A percentile compares a stretch with the other conserved stretches of the same genome.
Conservation (phyloP, 2,888 invertebrate species). For the Operophtera brumata region DNA sequence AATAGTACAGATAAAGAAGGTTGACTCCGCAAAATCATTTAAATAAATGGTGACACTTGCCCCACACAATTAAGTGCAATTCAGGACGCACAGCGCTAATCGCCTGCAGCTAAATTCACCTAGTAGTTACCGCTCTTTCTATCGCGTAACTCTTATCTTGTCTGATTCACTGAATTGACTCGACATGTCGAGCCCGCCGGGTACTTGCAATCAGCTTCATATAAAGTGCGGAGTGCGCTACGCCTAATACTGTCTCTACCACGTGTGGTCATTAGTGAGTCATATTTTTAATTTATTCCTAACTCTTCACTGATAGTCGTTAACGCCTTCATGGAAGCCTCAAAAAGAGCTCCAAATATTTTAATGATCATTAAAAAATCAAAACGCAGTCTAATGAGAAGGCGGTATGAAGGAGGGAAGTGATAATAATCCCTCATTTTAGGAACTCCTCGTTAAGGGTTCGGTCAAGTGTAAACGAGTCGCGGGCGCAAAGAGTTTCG, state of each 20-base stretch:
- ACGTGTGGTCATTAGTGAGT: slow-evolving; percentile 2
- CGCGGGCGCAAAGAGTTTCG: background rate
- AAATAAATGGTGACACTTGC: too few relatives aligned
- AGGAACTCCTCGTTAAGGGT: slow-evolving; percentile 38
- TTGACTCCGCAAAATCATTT: too few relatives aligned
- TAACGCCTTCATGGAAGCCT: slow-evolving; percentile 20
- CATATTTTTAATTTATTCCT: slow-evolving; percentile 9
- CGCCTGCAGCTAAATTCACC: too few relatives aligned
- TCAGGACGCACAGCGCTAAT: too few relatives aligned
- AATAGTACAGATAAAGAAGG: too few relatives aligned
- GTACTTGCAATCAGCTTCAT: too few relatives aligned
- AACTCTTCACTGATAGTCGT: slow-evolving; percentile 9
- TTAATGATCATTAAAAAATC: slow-evolving; percentile 35
- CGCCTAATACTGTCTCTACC: background rate
- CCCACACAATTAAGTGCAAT: too few relatives aligned
- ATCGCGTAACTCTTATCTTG: too few relatives aligned
- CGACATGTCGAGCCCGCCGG: too few relatives aligned
- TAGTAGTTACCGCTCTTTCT: too few relatives aligned
- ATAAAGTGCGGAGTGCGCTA: too few relatives aligned
- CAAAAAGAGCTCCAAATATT: slow-evolving; percentile 18
- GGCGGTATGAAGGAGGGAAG: slow-evolving; percentile 51
- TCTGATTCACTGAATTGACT: too few relatives aligned
- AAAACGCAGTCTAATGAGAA: slow-evolving; percentile 47
- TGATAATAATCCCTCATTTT: slow-evolving; percentile 59
- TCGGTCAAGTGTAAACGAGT: slow-evolving; percentile 20